These are phyloP conservation scores for Coelopa pilipes DNA, from an alignment of 2,888 invertebrate genomes.

Conservation along the genomic window DNA sequence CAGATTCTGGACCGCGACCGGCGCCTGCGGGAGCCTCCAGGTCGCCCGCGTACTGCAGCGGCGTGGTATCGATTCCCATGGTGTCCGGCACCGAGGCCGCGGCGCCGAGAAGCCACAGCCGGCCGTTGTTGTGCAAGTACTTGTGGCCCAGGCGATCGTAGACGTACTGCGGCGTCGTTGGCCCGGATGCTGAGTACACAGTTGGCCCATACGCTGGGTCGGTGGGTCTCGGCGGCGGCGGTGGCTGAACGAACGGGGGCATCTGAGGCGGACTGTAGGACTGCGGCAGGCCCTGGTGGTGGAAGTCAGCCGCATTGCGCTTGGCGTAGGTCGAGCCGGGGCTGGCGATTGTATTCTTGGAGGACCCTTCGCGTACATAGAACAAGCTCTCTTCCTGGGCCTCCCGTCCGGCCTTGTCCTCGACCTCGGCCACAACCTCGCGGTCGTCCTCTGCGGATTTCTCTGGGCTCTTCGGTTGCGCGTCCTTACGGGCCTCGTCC, in stretches of 20 bases:
- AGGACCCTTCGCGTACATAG: neutral
- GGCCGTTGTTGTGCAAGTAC: constrained; percentile 56
- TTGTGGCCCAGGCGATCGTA: constrained; percentile 55
- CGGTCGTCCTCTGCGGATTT: neutral
- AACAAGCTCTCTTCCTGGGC: neutral
- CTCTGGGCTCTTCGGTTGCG: neutral
- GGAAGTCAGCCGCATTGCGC: constrained; percentile 43
- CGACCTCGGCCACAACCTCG: neutral
- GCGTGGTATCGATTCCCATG: constrained; percentile 45
- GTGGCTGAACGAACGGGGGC: constrained; percentile 40
- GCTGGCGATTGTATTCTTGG: neutral
- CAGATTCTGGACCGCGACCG: neutral
- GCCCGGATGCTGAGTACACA: constrained; percentile 26
- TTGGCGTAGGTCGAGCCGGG: constrained; percentile 37
- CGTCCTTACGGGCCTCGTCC: no score
- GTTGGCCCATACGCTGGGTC: constrained; percentile 40
- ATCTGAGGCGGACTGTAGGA: constrained; percentile 27
- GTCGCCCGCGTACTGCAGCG: constrained; percentile 53
- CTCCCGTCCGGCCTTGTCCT: neutral
- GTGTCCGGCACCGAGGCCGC: constrained; percentile 54
- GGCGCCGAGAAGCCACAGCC: constrained; percentile 52
- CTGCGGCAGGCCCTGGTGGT: constrained; percentile 27
- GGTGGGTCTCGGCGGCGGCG: constrained; percentile 38
- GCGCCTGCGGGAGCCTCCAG: constrained; percentile 40
- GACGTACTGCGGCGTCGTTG: constrained; percentile 46